These are phyloP conservation scores for Tupiocoris notatus DNA, from an alignment of 2,888 invertebrate genomes.

Conservation along the genomic window DNA sequence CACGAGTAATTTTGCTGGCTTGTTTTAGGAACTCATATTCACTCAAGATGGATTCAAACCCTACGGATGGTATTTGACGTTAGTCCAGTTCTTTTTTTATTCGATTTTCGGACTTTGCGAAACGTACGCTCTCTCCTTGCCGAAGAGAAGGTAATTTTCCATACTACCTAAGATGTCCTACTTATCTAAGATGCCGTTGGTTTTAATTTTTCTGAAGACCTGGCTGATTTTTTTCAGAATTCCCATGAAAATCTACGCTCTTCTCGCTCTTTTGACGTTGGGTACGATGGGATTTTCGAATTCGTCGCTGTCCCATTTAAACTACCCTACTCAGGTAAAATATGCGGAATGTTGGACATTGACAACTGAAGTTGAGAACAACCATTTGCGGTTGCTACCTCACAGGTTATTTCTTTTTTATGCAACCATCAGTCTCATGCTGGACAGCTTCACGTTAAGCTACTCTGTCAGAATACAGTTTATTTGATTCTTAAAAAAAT, in stretches of 20 bases:
- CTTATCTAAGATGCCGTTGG: too few relatives aligned
- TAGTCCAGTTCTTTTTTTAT: conserved; percentile 88
- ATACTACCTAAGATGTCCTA: too few relatives aligned
- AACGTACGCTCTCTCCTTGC: conserved; percentile 56
- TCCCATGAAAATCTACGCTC: conserved; percentile 73
- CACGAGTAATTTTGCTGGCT: conserved; percentile 2
- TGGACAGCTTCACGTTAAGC: too few relatives aligned
- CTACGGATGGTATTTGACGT: conserved; percentile 87
- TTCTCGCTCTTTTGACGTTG: conserved; percentile 82
- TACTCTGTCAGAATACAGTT: too few relatives aligned
- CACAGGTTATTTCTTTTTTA: too few relatives aligned
- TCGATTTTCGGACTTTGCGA: conserved; percentile 77
- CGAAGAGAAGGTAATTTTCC: conserved; percentile 46
- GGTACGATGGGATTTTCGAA: conserved; percentile 97
- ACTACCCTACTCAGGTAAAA: conserved; percentile 92
- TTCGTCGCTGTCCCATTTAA: conserved; percentile 87
- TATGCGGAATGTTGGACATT: too few relatives aligned
- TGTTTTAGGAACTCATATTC: conserved; percentile 82
- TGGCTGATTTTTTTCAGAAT: conserved; percentile 74
- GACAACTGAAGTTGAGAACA: too few relatives aligned
- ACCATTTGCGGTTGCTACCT: too few relatives aligned
- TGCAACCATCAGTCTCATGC: too few relatives aligned
- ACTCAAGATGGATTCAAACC: conserved; percentile 84
- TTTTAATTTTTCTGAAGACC: too few relatives aligned
- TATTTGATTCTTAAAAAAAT: too few relatives aligned